These are phyloP conservation scores for Gryllus longicercus DNA, from an alignment of 2,888 invertebrate species.

Conservation along the genomic window DNA sequence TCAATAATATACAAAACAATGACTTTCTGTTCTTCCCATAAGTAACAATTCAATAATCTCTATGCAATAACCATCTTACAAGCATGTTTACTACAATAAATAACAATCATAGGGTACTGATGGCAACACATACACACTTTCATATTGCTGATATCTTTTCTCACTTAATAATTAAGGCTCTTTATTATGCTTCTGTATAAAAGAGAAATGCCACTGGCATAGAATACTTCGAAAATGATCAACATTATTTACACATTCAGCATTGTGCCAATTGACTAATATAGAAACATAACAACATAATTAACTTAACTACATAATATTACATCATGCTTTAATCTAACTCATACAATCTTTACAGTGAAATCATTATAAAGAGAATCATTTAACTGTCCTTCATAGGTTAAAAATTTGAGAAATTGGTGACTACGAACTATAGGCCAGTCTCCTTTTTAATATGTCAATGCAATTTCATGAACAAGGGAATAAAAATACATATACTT, in stretches of 20 bases:
- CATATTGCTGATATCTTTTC: neutral
- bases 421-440: too few species aligned
- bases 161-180: slow-evolving; percentile 1
- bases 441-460: too few species aligned
- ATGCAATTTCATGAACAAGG: too few species aligned
- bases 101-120: neutral
- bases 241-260: neutral
- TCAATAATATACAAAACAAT: neutral
- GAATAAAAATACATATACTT: too few species aligned
- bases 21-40: neutral
- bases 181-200: neutral
- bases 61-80: slow-evolving; percentile 3
- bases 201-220: neutral
- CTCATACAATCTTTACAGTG: too few species aligned
- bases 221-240: neutral
- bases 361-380: too few species aligned
- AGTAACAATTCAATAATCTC: slow-evolving; percentile 17
- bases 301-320: too few species aligned
- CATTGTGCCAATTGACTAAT: neutral
- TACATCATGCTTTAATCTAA: too few species aligned
- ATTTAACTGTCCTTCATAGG: too few species aligned
- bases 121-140: neutral
- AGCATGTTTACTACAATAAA: neutral
- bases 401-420: too few species aligned
- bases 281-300: neutral